These are phyloP conservation scores for Nyctereutes procyonoides DNA, from an alignment of 2,113 vertebrate genomes.

Conservation along the genomic window DNA sequence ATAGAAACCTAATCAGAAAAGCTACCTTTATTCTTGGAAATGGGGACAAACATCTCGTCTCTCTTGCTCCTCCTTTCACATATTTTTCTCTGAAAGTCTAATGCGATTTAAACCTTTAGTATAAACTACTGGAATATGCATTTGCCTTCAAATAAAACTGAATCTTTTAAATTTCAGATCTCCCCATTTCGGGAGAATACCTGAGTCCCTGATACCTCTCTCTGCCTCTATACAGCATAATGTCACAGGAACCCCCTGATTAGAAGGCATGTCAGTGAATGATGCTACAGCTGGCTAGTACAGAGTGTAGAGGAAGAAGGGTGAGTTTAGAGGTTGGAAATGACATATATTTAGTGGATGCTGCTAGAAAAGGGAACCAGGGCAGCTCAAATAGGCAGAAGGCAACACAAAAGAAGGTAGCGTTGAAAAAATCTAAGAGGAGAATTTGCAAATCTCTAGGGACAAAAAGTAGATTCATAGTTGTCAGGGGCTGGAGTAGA, in stretches of 20 bases:
- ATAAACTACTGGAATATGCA: neutral
- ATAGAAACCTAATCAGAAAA: constrained; percentile 12
- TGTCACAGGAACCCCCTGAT: neutral
- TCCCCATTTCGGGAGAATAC: neutral
- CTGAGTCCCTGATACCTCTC: neutral
- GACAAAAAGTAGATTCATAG: neutral
- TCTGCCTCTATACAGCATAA: neutral
- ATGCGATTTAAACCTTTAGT: neutral
- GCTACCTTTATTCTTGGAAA: neutral
- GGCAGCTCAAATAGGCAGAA: neutral
- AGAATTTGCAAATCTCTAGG: neutral
- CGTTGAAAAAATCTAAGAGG: neutral
- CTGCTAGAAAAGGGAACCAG: neutral
- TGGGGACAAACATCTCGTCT: neutral
- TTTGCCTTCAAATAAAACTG: neutral
- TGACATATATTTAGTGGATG: neutral
- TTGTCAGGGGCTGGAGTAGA: neutral
- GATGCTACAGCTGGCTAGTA: neutral
- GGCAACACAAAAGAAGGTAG: neutral
- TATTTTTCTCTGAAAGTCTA: neutral
- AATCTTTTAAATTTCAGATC: neutral
- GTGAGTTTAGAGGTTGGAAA: neutral
- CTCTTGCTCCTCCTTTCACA: neutral
- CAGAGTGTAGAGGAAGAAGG: neutral
- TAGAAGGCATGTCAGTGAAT: neutral